phyloP scores from a whole-genome alignment of 2,797 vertebrate species.

The Danio jaintianensis region DNA sequence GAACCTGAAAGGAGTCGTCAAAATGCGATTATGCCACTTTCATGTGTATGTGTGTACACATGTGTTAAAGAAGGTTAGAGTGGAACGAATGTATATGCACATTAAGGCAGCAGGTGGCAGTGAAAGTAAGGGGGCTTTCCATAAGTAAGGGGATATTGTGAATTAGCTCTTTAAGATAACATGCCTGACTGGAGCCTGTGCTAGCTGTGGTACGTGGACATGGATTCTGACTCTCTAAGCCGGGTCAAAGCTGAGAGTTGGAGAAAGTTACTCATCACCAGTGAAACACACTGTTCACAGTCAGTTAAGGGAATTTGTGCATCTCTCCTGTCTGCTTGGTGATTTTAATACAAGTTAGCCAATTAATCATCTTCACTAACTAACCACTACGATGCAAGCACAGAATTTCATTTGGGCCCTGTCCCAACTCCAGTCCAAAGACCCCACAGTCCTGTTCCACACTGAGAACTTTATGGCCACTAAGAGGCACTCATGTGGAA shows the following conservation, averaged over 20 bases:
- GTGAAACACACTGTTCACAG: not conserved
- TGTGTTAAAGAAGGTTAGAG: slow-evolving; percentile 4
- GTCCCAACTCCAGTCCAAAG: not conserved
- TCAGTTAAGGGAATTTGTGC: not conserved
- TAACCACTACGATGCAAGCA: not conserved
- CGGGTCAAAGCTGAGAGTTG: not conserved
- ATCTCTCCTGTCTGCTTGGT: not conserved
- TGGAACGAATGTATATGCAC: not conserved
- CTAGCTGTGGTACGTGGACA: slow-evolving; percentile 11
- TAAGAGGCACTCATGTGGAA: not conserved
- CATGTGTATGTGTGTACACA: not conserved
- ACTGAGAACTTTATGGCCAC: not conserved
- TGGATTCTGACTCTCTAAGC: not conserved
- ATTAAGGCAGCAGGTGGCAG: slow-evolving; percentile 11
- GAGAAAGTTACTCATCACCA: not conserved
- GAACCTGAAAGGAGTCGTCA: slow-evolving; percentile 2
- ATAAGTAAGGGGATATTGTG: slow-evolving; percentile 11
- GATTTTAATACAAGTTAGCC: not conserved
- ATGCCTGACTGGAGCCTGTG: not conserved
- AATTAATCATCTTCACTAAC: not conserved
- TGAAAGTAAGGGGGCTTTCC: not conserved
- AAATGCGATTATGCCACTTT: slow-evolving; percentile 25
- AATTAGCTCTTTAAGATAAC: slow-evolving; percentile 11
- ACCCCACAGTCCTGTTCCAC: not conserved
- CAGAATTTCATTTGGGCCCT: not conserved